Evolutionary conservation across 2,888 invertebrate species (phyloP).

Genomic region (Stenodema calcarata): DNA sequence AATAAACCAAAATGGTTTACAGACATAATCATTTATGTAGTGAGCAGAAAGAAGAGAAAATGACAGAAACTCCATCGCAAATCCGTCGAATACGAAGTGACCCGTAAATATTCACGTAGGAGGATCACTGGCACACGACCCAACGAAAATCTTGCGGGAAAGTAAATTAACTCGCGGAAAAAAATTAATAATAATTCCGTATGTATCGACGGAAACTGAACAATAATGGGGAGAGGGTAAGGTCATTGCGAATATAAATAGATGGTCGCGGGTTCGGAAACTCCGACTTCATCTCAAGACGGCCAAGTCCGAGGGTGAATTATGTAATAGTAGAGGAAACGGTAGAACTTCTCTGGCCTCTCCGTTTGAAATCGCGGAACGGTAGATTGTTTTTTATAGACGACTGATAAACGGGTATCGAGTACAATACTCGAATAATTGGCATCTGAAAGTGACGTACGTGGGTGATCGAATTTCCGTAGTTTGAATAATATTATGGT

Average conservation of each 20-base stretch:
- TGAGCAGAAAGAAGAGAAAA: too few species aligned
- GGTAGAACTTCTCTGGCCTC: background rate
- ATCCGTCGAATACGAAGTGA: background rate
- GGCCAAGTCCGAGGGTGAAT: background rate
- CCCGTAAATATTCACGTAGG: background rate
- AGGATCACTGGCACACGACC: background rate
- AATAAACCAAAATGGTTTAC: too few species aligned
- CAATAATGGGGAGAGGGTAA: background rate
- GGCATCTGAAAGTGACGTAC: too few species aligned
- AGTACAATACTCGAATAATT: too few species aligned
- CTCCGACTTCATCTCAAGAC: background rate
- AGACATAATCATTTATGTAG: too few species aligned
- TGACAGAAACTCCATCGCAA: too few species aligned
- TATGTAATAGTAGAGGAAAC: background rate
- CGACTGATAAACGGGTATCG: background rate
- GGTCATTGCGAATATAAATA: background rate
- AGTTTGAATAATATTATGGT: too few species aligned
- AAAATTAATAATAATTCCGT: background rate
- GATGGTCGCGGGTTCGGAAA: background rate
- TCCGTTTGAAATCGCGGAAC: background rate
- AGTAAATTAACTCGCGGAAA: background rate
- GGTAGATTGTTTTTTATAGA: background rate
- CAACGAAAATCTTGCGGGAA: background rate
- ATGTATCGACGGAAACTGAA: background rate
- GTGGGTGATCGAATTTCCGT: too few species aligned